phyloP scores from a whole-genome alignment of 2,113 vertebrate species.

The Crotophaga sulcirostris region DNA sequence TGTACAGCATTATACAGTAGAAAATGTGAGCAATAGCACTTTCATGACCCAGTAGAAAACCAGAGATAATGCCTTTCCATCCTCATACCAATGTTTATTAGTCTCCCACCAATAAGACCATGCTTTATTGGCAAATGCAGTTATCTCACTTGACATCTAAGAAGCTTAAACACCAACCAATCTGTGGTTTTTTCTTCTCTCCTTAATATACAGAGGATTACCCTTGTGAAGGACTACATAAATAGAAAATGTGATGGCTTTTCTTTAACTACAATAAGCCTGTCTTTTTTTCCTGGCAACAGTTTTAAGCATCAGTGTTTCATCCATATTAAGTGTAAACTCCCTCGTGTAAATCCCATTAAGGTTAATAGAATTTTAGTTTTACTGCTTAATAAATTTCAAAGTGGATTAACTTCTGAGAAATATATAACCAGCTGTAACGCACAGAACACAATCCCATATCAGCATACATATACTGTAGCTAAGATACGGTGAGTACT shows the following conservation, averaged over 20 bases:
- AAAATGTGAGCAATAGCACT: not conserved
- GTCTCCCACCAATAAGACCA: not conserved
- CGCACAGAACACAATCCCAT: not conserved
- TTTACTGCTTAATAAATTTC: slow-evolving; percentile 59
- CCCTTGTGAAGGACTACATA: slow-evolving; percentile 30
- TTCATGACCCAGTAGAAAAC: not conserved
- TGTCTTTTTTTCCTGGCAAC: slow-evolving; percentile 3
- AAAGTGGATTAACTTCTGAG: slow-evolving; percentile 48
- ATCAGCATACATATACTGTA: not conserved
- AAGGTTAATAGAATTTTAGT: slow-evolving; percentile 65
- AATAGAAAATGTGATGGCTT: slow-evolving; percentile 49
- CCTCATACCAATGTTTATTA: not conserved
- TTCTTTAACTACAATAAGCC: slow-evolving; percentile 13
- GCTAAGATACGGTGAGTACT: not conserved
- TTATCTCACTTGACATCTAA: not conserved
- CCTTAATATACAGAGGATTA: slow-evolving; percentile 32
- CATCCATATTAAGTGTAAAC: slow-evolving; percentile 54
- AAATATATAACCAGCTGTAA: slow-evolving; percentile 11
- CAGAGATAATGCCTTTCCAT: not conserved
- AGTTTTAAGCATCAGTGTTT: slow-evolving; percentile 13
- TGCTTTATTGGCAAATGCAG: not conserved
- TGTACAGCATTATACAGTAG: not conserved
- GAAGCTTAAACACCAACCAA: not conserved
- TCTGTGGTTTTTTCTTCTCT: not conserved
- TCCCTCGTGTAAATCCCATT: slow-evolving; percentile 51